Evolutionary conservation across 2,797 vertebrate genomes (phyloP), one percentile per base, ranked within the genome.

Genomic region (Rhyacichthys aspro): DNA sequence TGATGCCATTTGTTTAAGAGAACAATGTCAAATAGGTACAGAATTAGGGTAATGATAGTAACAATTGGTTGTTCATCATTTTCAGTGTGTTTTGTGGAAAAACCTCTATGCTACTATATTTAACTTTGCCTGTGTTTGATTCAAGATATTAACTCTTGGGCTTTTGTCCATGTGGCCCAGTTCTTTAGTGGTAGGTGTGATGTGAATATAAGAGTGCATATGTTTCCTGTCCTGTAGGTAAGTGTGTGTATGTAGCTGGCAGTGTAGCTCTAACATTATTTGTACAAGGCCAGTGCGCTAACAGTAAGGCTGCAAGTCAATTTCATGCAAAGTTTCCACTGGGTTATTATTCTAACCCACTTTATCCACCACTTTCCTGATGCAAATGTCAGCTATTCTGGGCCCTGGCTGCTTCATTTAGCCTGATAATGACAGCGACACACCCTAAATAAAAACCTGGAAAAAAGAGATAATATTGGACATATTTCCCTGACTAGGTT

Each of bases 311-410:
- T 57, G 56, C 76, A 70, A 75, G 73, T 88, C 54, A 74, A 69
- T 82, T 79, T 86, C 75, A 81, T n/a, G 38, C 74, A 60, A 73
- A 78, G 61, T 84, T 85, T 86, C 86, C 82, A 86, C 76, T 65
- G 67, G 32, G 60, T 48, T 83, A 62, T 84, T 86, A 56, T 75
- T 81, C 37, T 81, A 77, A 82, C 83, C 78, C 83, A 84, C 72
- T 86, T 82, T 66, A 54, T 73, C 43, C 56, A n/a, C 19, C 33
- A 28, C 53, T 50, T 60, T 70, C 53, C 18, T 38, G 17, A 63
- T 58, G 66, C 55, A 71, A 78, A 75, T 70, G 68, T 70, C 76
- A 65, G 67, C 70, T 82, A 79, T 74, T 83, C 78, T 72, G 59
- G 63, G 65, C 64, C 37, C 12, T 0, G 2, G 23, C 52, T 9